These are phyloP conservation scores for Aurelia sp. DNA, from an alignment of 30 jellyfish, hydroid and myxozoan genomes.

Conservation along the genomic window DNA sequence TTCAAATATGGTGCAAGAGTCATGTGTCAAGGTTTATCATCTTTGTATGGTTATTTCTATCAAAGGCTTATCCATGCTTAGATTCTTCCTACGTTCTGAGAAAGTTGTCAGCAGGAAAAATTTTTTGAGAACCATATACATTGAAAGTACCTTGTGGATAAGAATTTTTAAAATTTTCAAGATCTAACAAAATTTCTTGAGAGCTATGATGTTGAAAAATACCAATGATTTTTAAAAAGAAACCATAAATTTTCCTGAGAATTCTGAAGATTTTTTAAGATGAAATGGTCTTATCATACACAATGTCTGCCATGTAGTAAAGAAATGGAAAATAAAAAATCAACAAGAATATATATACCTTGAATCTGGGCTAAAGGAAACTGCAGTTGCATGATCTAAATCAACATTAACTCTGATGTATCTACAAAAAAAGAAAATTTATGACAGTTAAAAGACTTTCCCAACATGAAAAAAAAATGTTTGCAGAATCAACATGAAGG, in stretches of 20 bases:
- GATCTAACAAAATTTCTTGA: no score
- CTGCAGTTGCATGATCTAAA: conserved; percentile 86
- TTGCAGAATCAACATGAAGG: not conserved
- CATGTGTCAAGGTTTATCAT: not conserved
- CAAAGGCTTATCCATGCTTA: not conserved
- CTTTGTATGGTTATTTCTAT: not conserved
- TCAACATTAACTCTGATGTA: conserved; percentile 91
- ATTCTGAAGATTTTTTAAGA: no score
- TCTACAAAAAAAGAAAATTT: conserved; percentile 37
- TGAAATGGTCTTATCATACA: no score
- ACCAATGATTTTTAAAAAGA: no score
- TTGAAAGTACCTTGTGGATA: no score
- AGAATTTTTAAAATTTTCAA: no score
- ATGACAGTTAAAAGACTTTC: not conserved
- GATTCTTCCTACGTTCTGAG: no score
- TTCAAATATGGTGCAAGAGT: not conserved
- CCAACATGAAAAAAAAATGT: not conserved
- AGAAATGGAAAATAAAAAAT: not conserved
- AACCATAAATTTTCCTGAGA: no score
- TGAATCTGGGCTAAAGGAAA: conserved; percentile 96
- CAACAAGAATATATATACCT: conserved; percentile 33
- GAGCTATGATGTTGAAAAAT: no score
- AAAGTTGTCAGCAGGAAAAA: no score
- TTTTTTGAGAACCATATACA: no score
- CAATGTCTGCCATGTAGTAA: no score